Evolutionary conservation across 2,113 vertebrate genomes (phyloP), one percentile per base, ranked within the genome.

Genomic region (Corynorhinus townsendii): DNA sequence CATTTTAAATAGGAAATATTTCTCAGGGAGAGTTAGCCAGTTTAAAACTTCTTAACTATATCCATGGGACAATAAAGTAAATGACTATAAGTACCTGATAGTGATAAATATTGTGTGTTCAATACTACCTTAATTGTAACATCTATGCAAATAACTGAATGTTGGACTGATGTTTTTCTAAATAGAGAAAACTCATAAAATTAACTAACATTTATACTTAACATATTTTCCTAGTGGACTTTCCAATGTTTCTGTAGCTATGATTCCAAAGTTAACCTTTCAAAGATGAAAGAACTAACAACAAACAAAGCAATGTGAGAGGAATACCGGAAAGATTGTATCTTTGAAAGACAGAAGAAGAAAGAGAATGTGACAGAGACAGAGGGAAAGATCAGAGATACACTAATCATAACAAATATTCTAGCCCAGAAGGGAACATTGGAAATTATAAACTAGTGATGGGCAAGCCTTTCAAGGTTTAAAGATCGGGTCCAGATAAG

Each of bases 201-300:
- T 88, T 11, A 93, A 76, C 30, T 71, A 68, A 49, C 12, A 45
- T 94, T 5, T 84, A 43, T 83, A 22, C 45, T 26, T 93, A 88
- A 91, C 87, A 56, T 54, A 96, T 24, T 17, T 97, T 45, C 68
- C 45, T 90, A 90, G 89, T 92, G 15, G 3, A 62, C 84, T 96
- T 98, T 95, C 54, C 73, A 75, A 43, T 83, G 54, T 89, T 56
- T 81, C 8, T 94, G 11, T 72, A 72, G 80, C 87, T 56, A 92
- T 93, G 85, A 85, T 96, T 95, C 28, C 56, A 94, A 86, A 92
- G 85, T 94, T 95, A 97, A 85, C 72, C 73, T 96, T 94, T 95
- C 54, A 91, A 92, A 96, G 95, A 96, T 96, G 2, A 88, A 96
- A 97, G 49, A 93, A 14, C 22, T 94, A 40, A 93, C 95, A 96